Conservation (phyloP, 2,797 vertebrate species). For the Eulemur mongoz region DNA sequence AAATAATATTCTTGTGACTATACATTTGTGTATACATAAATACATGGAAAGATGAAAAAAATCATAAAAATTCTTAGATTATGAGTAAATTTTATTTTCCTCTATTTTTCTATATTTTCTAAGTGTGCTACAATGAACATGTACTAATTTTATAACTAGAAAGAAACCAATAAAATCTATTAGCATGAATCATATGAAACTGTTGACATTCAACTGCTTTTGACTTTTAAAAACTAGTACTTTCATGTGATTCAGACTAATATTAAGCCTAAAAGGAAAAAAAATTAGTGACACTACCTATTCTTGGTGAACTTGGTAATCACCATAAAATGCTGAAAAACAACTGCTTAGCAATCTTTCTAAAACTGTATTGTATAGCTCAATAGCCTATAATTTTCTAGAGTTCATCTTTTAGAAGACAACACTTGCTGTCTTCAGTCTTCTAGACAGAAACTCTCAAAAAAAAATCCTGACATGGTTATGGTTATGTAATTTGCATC, state of each 20-base stretch:
- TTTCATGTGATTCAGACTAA: slow-evolving; percentile 51
- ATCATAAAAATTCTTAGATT: slow-evolving; percentile 35
- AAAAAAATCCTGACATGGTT: slow-evolving; percentile 17
- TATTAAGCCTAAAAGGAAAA: slow-evolving; percentile 57
- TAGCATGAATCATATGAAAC: slow-evolving; percentile 47
- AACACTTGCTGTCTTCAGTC: background rate
- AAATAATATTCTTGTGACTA: slow-evolving; percentile 24
- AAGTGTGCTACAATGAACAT: slow-evolving; percentile 15
- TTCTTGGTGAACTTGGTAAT: slow-evolving; percentile 41
- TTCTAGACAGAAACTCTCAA: slow-evolving; percentile 32
- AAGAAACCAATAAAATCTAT: slow-evolving; percentile 40
- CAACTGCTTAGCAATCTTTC: slow-evolving; percentile 34
- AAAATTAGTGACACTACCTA: slow-evolving; percentile 7
- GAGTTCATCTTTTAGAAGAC: slow-evolving; percentile 37
- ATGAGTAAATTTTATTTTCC: slow-evolving; percentile 44
- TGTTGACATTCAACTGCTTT: slow-evolving; percentile 53
- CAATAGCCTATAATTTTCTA: slow-evolving; percentile 38
- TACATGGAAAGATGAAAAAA: background rate
- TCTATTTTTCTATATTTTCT: slow-evolving; percentile 27
- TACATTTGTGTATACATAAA: background rate
- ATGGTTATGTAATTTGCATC: slow-evolving; percentile 30
- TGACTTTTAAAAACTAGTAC: slow-evolving; percentile 47
- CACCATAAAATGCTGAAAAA: slow-evolving; percentile 32
- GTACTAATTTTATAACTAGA: slow-evolving; percentile 56
- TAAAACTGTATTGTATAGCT: slow-evolving; percentile 33